These are phyloP conservation scores for Pollicipes pollicipes DNA, from an alignment of 1,140 invertebrate genomes.

Conservation along the genomic window DNA sequence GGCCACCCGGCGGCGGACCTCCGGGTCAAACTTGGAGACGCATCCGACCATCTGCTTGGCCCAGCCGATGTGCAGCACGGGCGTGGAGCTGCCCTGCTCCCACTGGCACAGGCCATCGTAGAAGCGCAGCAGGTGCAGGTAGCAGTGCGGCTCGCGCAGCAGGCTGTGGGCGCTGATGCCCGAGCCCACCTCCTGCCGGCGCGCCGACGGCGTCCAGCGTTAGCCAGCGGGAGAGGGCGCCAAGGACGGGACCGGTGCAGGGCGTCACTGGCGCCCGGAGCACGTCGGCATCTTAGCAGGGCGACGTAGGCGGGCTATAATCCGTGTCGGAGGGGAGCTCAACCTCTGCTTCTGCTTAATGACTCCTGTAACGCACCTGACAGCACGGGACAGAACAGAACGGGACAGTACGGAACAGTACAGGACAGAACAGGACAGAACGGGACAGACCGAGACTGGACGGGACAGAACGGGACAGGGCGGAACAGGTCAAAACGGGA, in stretches of 20 bases:
- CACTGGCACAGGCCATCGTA: conserved; percentile 94
- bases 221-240: conserved; percentile 77
- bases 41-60: conserved; percentile 83
- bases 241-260: conserved; percentile 55
- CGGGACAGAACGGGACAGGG: too few species aligned
- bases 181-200: conserved; percentile 40
- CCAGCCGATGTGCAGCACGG: conserved; percentile 90
- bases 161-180: conserved; percentile 56
- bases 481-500: too few species aligned
- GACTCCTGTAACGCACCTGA: too few species aligned
- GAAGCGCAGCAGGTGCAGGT: conserved; percentile 71
- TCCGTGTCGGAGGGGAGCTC: too few species aligned
- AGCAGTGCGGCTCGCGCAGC: conserved; percentile 74
- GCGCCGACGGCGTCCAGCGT: conserved; percentile 84
- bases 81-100: conserved; percentile 87
- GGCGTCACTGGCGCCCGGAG: too few species aligned
- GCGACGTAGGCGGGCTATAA: too few species aligned
- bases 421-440: too few species aligned
- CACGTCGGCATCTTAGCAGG: too few species aligned
- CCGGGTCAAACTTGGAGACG: conserved; percentile 81
- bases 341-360: too few species aligned
- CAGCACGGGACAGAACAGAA: too few species aligned
- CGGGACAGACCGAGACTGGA: too few species aligned
- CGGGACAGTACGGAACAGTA: too few species aligned
- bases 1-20: conserved; percentile 60